Percentiles rank a stretch among this genome's conserved stretches.
Evolutionary conservation across 2,888 invertebrate species (phyloP).

Genomic region (Endotricha flammealis): DNA sequence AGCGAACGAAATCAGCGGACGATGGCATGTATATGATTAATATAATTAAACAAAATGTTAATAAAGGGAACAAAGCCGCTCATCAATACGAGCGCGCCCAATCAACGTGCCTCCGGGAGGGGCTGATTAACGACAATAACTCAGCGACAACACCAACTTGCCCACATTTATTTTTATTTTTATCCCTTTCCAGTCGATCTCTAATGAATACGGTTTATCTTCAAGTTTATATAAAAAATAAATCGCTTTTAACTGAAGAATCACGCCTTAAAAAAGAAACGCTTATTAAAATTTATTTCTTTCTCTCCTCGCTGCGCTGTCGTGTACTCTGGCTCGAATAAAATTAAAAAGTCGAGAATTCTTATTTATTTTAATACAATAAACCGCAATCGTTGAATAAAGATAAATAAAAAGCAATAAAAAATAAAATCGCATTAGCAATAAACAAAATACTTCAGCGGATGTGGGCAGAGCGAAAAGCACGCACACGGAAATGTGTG

Average conservation of each 20-base stretch:
- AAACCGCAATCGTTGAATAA: conserved; percentile 79
- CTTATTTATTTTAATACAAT: conserved; percentile 79
- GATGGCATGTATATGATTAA: conserved; percentile 38
- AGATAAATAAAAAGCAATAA: conserved; percentile 78
- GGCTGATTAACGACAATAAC: conserved; percentile 74
- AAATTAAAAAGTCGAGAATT: conserved; percentile 79
- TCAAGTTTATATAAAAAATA: conserved; percentile 76
- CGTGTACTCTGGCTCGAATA: conserved; percentile 74
- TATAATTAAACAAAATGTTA: conserved; percentile 54
- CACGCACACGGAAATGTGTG: conserved; percentile 52
- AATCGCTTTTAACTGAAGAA: conserved; percentile 78
- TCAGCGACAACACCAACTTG: conserved; percentile 69
- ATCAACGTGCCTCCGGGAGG: conserved; percentile 61
- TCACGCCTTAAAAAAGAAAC: conserved; percentile 78
- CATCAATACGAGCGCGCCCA: conserved; percentile 40
- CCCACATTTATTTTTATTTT: conserved; percentile 71
- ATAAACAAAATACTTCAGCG: conserved; percentile 79
- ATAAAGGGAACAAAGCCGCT: conserved; percentile 55
- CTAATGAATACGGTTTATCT: conserved; percentile 78
- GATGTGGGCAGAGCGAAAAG: conserved; percentile 72
- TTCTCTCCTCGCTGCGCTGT: conserved; percentile 72
- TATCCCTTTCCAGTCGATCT: conserved; percentile 74
- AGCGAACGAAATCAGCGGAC: conserved; percentile 18
- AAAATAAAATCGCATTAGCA: conserved; percentile 79
- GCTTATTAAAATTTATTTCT: conserved; percentile 79